Evolutionary conservation across 2,888 invertebrate species (phyloP).

Genomic region (Epinotia demarniana): DNA sequence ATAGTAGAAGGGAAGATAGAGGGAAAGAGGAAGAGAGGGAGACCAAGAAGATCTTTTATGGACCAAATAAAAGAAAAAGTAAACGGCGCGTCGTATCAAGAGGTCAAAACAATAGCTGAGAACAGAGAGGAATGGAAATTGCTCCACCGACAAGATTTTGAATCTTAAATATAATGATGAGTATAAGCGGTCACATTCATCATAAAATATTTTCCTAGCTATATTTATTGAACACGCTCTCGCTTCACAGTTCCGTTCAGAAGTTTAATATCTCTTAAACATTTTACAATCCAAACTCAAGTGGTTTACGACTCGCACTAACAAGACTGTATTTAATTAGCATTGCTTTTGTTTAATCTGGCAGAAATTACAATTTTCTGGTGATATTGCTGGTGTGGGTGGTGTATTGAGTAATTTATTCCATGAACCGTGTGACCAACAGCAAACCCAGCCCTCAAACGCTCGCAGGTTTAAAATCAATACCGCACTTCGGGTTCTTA

Average conservation of each 20-base stretch:
- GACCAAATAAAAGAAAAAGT: too few relatives aligned
- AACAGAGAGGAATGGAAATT: too few relatives aligned
- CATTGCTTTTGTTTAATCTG: not conserved
- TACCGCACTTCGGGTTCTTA: not conserved
- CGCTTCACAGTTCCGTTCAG: conserved; percentile 9
- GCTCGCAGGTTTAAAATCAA: not conserved
- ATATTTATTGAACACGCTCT: conserved; percentile 1
- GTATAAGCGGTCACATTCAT: not conserved
- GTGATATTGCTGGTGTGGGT: not conserved
- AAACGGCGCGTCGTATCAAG: too few relatives aligned
- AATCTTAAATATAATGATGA: too few relatives aligned
- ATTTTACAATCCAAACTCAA: not conserved
- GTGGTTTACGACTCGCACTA: not conserved
- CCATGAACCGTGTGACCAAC: not conserved
- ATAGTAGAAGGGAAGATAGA: too few relatives aligned
- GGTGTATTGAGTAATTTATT: not conserved
- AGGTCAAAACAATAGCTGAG: too few relatives aligned
- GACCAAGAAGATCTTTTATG: too few relatives aligned
- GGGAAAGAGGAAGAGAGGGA: too few relatives aligned
- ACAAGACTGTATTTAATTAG: conserved; percentile 5
- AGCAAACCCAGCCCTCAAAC: not conserved
- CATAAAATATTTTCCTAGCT: conserved; percentile 6
- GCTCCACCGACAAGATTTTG: too few relatives aligned
- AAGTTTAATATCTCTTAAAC: conserved; percentile 8
- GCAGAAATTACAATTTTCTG: not conserved